Percentiles rank a stretch among this genome's conserved stretches.
These are phyloP conservation scores for Berghia stephanieae DNA, from an alignment of 1,140 invertebrate species.

Conservation along the genomic window DNA sequence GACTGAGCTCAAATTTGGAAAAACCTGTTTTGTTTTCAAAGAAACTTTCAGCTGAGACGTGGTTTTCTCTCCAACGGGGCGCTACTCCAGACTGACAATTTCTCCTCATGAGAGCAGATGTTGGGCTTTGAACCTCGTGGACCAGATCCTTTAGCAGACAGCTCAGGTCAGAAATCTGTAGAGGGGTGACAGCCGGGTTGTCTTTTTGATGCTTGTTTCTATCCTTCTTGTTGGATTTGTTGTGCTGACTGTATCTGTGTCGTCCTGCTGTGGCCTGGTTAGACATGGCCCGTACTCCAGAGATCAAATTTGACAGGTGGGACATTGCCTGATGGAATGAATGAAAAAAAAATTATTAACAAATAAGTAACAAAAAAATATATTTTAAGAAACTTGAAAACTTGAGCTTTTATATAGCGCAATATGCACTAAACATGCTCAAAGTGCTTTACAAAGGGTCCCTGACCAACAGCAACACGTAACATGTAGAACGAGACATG, in stretches of 20 bases:
- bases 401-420: too few species aligned
- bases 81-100: constrained; percentile 1
- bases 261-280: neutral
- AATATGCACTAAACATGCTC: too few species aligned
- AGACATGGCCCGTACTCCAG: constrained; percentile 18
- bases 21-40: constrained; percentile 48
- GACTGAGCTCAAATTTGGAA: neutral
- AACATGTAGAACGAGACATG: too few species aligned
- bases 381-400: neutral
- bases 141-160: constrained; percentile 9
- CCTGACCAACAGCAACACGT: too few species aligned
- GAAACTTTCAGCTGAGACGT: constrained; percentile 42
- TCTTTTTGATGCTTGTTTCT: too few species aligned
- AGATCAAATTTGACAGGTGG: too few species aligned
- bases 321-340: too few species aligned
- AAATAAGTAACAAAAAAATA: neutral
- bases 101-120: constrained; percentile 16
- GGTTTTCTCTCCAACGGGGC: constrained; percentile 36
- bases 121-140: neutral
- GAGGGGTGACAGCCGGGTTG: too few species aligned
- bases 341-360: neutral
- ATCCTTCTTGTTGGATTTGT: neutral
- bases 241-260: neutral
- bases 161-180: constrained; percentile 12
- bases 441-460: too few species aligned